phyloP scores from a whole-genome alignment of 2,797 vertebrate species.

The Gila robusta region DNA sequence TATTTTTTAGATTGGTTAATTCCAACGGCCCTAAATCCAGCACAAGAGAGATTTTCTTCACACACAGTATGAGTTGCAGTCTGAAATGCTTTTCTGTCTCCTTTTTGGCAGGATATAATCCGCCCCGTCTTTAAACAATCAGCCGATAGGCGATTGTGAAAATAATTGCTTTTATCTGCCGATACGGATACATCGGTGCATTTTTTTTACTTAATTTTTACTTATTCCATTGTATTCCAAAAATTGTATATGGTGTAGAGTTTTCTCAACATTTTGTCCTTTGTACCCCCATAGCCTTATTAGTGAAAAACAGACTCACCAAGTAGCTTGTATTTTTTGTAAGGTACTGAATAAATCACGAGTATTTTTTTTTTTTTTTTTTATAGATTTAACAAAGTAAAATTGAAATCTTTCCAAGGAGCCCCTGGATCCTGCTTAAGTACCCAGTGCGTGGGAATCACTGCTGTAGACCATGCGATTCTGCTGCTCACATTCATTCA shows the following conservation, averaged over 20 bases:
- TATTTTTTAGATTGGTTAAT: no score
- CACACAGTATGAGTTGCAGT: no score
- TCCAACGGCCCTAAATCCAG: no score
- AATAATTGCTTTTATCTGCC: background rate
- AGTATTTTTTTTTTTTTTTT: no score
- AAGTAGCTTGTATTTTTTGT: background rate
- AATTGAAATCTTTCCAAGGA: constrained; percentile 4
- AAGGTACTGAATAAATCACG: background rate
- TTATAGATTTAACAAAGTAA: constrained; percentile 4
- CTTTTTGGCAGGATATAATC: background rate
- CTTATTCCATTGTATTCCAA: background rate
- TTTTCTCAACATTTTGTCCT: background rate
- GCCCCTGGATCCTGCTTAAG: background rate
- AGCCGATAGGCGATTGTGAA: background rate
- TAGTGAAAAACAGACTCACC: constrained; percentile 5
- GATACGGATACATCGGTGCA: background rate
- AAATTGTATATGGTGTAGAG: background rate
- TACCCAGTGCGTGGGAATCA: background rate
- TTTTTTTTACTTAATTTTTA: background rate
- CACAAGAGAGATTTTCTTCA: no score
- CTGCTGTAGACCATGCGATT: constrained; percentile 1
- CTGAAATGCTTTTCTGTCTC: no score
- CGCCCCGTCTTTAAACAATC: background rate
- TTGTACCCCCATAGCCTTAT: background rate
- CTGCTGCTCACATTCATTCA: constrained; percentile 27